phyloP scores from a whole-genome alignment of 2,888 invertebrate species.

The Ametastegia equiseti region DNA sequence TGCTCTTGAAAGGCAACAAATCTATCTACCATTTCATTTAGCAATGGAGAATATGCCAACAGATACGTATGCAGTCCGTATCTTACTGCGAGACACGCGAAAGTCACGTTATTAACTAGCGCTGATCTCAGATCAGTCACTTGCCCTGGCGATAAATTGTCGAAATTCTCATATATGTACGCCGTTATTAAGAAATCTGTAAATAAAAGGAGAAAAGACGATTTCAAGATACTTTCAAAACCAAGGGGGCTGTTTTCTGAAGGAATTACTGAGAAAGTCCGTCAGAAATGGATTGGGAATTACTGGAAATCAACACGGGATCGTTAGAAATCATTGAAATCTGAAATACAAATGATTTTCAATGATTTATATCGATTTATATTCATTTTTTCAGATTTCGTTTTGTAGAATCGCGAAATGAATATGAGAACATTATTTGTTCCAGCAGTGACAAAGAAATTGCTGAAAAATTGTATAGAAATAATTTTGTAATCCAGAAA shows the following conservation, averaged over 20 bases:
- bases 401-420: too few relatives aligned
- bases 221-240: background rate
- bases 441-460: too few relatives aligned
- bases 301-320: too few relatives aligned
- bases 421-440: too few relatives aligned
- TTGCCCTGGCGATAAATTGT: slow-evolving; percentile 86
- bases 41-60: slow-evolving; percentile 77
- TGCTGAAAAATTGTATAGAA: too few relatives aligned
- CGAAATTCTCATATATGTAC: slow-evolving; percentile 89
- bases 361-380: too few relatives aligned
- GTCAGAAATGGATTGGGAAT: too few relatives aligned
- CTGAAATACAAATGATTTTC: too few relatives aligned
- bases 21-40: slow-evolving; percentile 79
- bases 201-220: slow-evolving; percentile 51
- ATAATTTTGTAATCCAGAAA: too few relatives aligned
- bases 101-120: slow-evolving; percentile 96
- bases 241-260: background rate
- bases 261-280: too few relatives aligned
- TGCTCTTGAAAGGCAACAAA: slow-evolving; percentile 83
- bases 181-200: slow-evolving; percentile 91
- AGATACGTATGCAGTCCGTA: slow-evolving; percentile 89
- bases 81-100: slow-evolving; percentile 92
- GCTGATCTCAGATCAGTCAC: slow-evolving; percentile 96
- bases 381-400: too few relatives aligned
- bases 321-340: too few relatives aligned